phyloP scores from a whole-genome alignment of 2,888 invertebrate genomes.

The Sepiola atlantica region DNA sequence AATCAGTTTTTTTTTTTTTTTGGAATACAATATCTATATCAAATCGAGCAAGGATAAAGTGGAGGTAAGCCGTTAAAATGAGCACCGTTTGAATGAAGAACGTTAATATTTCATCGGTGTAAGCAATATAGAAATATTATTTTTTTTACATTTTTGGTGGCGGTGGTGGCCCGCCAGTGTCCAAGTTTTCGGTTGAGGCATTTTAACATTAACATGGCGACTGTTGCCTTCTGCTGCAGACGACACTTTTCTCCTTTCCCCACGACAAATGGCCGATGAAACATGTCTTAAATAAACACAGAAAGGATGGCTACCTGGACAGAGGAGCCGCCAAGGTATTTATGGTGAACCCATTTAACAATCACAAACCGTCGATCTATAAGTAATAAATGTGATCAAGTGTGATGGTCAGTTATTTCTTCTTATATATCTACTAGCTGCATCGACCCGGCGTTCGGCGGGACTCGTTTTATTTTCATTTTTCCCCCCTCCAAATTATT shows the following conservation, averaged over 20 bases:
- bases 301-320: not conserved
- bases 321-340: not conserved
- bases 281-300: not conserved
- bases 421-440: too few relatives aligned
- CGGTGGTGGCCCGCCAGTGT: not conserved
- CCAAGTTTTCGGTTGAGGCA: not conserved
- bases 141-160: not conserved
- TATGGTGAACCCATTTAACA: not conserved
- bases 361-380: not conserved
- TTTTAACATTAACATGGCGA: not conserved
- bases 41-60: not conserved
- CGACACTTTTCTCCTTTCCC: not conserved
- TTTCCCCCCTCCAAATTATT: too few relatives aligned
- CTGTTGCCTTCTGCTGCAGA: conserved; percentile 32
- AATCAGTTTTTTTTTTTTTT: not conserved
- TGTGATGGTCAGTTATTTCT: too few relatives aligned
- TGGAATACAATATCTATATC: not conserved
- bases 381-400: not conserved
- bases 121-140: not conserved
- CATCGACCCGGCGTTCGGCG: too few relatives aligned
- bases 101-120: not conserved
- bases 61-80: not conserved
- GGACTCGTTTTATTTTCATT: too few relatives aligned
- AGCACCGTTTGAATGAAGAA: not conserved
- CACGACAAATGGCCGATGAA: not conserved